Conservation (phyloP, 2,888 invertebrate genomes). For the Tupiocoris notatus region DNA sequence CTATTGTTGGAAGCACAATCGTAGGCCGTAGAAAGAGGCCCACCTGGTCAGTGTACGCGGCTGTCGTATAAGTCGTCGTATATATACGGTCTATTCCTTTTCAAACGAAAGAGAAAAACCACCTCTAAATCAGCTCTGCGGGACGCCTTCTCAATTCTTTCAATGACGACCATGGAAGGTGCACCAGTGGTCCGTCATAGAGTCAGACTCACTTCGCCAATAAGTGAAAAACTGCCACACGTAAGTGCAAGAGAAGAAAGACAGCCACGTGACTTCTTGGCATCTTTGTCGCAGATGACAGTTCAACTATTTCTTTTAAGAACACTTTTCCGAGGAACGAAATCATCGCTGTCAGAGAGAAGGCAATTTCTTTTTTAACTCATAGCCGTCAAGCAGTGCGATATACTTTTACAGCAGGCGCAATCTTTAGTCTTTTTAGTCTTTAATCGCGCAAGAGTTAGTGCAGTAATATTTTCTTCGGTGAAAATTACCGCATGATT, state of each 20-base stretch:
- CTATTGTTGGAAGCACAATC: conserved; percentile 27
- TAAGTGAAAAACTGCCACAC: neutral
- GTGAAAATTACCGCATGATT: no score
- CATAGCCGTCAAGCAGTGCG: no score
- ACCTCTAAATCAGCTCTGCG: neutral
- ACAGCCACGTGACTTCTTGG: neutral
- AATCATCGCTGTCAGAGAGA: no score
- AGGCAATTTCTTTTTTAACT: no score
- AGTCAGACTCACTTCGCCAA: neutral
- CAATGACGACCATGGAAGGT: neutral
- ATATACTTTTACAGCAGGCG: no score
- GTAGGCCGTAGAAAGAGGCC: neutral
- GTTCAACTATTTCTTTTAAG: no score
- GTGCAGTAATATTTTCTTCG: no score
- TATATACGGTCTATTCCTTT: neutral
- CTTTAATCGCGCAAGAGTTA: no score
- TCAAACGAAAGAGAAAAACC: neutral
- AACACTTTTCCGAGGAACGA: no score
- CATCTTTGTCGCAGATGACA: neutral
- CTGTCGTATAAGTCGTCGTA: neutral
- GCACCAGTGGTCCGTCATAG: neutral
- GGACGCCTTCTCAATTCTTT: neutral
- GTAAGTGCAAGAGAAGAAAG: neutral
- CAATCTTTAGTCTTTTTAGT: no score
- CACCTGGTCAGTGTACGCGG: neutral